Evolutionary conservation across 2,797 vertebrate genomes (phyloP).

Genomic region (Sebastes jordani): DNA sequence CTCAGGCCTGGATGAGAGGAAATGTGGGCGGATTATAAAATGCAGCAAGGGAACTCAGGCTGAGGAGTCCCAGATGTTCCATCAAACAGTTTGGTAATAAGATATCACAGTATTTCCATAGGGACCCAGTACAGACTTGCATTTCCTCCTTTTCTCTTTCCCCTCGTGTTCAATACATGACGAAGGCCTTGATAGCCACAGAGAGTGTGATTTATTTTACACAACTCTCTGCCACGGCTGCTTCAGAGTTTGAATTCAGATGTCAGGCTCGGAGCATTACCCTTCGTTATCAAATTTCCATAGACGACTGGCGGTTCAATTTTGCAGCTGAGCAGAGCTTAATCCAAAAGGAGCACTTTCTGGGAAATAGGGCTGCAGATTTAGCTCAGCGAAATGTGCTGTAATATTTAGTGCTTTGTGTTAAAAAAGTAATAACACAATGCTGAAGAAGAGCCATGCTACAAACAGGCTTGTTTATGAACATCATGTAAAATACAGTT

Average conservation of each 20-base stretch:
- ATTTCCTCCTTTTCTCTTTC: neutral
- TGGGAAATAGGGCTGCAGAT: conserved; percentile 33
- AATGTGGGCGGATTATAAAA: conserved; percentile 42
- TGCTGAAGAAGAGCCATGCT: neutral
- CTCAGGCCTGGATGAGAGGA: conserved; percentile 45
- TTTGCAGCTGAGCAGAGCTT: conserved; percentile 77
- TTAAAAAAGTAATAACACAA: conserved; percentile 38
- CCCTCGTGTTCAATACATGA: neutral
- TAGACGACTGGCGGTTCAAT: conserved; percentile 74
- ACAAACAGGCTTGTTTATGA: conserved; percentile 2
- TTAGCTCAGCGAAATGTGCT: conserved; percentile 39
- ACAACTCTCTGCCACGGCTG: conserved; percentile 24
- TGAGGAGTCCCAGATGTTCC: conserved; percentile 69
- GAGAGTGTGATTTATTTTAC: conserved; percentile 47
- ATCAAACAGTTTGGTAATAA: conserved; percentile 65
- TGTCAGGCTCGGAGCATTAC: conserved; percentile 63
- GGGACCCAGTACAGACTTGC: conserved; percentile 8
- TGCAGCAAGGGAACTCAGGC: conserved; percentile 16
- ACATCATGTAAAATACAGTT: neutral
- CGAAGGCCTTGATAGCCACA: conserved; percentile 35
- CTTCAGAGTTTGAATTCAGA: conserved; percentile 66
- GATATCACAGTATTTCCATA: conserved; percentile 56
- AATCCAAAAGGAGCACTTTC: conserved; percentile 57
- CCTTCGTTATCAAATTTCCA: conserved; percentile 69
- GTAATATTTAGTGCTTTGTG: conserved; percentile 33